These are phyloP conservation scores for Silurus lanzhouensis DNA, from an alignment of 2,797 vertebrate species.

Conservation along the genomic window DNA sequence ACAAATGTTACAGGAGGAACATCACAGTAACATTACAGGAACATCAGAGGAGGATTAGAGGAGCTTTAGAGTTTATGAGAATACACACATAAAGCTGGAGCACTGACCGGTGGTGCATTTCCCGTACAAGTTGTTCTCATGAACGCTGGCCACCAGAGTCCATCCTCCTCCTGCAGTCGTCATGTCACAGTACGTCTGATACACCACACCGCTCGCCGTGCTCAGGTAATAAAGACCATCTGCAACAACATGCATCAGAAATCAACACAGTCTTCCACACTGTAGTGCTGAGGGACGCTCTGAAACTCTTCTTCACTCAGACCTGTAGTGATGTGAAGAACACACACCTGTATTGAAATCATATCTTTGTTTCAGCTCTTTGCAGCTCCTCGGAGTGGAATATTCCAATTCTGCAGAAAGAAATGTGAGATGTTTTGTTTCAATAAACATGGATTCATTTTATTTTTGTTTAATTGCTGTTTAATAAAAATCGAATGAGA, in stretches of 20 bases:
- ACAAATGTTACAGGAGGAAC: not conserved
- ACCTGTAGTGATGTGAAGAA: too few relatives aligned
- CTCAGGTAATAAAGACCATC: conserved; percentile 67
- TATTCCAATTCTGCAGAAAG: not conserved
- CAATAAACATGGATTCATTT: too few relatives aligned
- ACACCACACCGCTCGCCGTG: conserved; percentile 58
- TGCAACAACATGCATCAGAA: not conserved
- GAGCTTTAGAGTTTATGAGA: not conserved
- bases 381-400: conserved; percentile 11
- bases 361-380: conserved; percentile 16
- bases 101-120: conserved; percentile 28
- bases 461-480: too few relatives aligned
- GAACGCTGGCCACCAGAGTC: conserved; percentile 52
- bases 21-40: too few relatives aligned
- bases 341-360: conserved; percentile 4
- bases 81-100: not conserved
- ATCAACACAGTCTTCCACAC: not conserved
- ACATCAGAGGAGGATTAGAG: not conserved
- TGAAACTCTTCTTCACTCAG: too few relatives aligned
- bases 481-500: too few relatives aligned
- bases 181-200: conserved; percentile 78
- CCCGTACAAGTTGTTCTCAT: conserved; percentile 63
- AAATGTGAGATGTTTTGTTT: too few relatives aligned
- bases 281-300: not conserved
- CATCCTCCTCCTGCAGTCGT: conserved; percentile 69